Conservation (phyloP, 2,888 invertebrate genomes). For the Trissonchulus latispiculum region DNA sequence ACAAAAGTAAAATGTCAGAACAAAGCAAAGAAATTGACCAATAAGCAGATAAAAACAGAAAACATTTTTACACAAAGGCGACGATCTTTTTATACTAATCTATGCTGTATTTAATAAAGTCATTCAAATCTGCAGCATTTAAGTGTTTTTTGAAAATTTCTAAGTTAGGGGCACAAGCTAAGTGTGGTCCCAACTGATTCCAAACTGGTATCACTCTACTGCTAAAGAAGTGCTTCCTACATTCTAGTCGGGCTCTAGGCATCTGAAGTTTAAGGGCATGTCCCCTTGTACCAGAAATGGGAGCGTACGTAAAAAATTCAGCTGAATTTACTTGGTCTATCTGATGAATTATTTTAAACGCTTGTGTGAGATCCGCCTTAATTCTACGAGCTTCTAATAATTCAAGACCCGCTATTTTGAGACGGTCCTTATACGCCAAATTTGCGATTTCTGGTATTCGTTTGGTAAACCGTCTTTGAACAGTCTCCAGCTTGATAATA, state of each 20-base stretch:
- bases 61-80: too few relatives aligned
- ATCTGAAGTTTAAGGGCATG: not conserved
- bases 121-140: too few relatives aligned
- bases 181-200: not conserved
- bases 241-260: not conserved
- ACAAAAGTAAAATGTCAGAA: too few relatives aligned
- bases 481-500: not conserved
- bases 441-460: not conserved
- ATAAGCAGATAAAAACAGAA: too few relatives aligned
- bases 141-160: too few relatives aligned
- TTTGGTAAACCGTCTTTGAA: conserved; percentile 11
- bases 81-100: too few relatives aligned
- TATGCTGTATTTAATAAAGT: too few relatives aligned
- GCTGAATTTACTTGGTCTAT: not conserved
- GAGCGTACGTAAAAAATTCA: not conserved
- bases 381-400: not conserved
- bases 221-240: not conserved
- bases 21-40: too few relatives aligned
- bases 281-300: not conserved
- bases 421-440: conserved; percentile 1
- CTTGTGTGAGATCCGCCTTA: not conserved
- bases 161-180: too few relatives aligned
- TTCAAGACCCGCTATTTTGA: not conserved
- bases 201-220: not conserved
- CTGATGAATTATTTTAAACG: not conserved